Percentiles rank a stretch among this genome's conserved stretches.
These are phyloP conservation scores for Mimas tiliae DNA, from an alignment of 2,888 invertebrate genomes.

Conservation along the genomic window DNA sequence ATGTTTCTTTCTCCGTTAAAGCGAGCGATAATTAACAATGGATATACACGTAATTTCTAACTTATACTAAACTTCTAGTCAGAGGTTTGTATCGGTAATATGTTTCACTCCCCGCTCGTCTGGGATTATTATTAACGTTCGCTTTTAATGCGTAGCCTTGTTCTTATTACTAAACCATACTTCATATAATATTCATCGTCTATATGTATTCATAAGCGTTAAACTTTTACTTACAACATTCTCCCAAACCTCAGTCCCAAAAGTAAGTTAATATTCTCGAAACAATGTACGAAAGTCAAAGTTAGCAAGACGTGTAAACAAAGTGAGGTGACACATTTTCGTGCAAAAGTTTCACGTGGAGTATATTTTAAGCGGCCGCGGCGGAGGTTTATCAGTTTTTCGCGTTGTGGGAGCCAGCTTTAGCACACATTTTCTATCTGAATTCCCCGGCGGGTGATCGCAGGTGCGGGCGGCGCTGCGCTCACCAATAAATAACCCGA, in stretches of 20 bases:
- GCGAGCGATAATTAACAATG: too few species aligned
- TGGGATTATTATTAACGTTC: too few species aligned
- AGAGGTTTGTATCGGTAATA: too few species aligned
- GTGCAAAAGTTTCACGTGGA: conserved; percentile 4
- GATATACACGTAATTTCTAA: too few species aligned
- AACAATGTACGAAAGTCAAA: neutral
- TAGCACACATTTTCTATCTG: conserved; percentile 43
- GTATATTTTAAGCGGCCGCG: conserved; percentile 9
- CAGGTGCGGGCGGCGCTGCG: conserved; percentile 51
- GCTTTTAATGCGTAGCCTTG: too few species aligned
- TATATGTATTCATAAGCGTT: neutral
- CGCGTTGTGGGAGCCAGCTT: conserved; percentile 23
- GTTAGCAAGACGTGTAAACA: neutral
- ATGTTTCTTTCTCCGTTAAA: too few species aligned
- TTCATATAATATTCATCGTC: too few species aligned
- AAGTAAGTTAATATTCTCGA: conserved; percentile 1
- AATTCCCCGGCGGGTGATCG: conserved; percentile 41
- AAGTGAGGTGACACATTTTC: conserved; percentile 8
- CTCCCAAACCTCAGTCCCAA: neutral
- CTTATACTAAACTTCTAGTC: too few species aligned
- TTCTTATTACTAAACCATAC: too few species aligned
- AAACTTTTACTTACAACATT: neutral
- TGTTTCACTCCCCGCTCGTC: too few species aligned
- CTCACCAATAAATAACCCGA: conserved; percentile 59
- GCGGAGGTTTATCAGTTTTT: conserved; percentile 23